Conservation (phyloP, 2,888 invertebrate genomes). For the Peribatodes rhomboidaria region DNA sequence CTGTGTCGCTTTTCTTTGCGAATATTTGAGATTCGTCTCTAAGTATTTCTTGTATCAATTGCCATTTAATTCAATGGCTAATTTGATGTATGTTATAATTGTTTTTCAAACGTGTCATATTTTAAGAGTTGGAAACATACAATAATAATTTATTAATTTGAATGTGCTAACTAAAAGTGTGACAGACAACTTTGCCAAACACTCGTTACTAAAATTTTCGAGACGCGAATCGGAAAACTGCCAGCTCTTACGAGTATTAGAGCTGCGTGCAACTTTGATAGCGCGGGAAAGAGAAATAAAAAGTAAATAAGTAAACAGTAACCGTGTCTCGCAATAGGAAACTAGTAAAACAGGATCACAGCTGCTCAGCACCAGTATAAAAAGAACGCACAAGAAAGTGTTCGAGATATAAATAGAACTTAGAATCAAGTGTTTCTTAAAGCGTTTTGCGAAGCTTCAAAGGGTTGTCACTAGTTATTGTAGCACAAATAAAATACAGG, state of each 20-base stretch:
- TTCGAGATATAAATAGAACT: conserved; percentile 63
- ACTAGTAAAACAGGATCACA: conserved; percentile 60
- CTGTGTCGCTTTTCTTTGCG: conserved; percentile 67
- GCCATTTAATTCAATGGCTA: not conserved
- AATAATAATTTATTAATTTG: no score
- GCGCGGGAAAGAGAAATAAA: conserved; percentile 29
- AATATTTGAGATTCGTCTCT: conserved; percentile 50
- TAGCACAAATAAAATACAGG: no score
- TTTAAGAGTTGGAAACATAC: no score
- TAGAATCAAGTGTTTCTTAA: conserved; percentile 13
- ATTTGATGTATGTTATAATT: no score
- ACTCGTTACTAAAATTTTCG: not conserved
- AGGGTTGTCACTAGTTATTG: not conserved
- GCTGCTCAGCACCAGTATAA: conserved; percentile 49
- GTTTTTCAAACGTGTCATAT: no score
- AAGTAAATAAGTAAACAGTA: conserved; percentile 8
- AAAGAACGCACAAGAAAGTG: conserved; percentile 65
- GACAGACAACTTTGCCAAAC: no score
- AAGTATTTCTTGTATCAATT: not conserved
- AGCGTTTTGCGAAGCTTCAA: not conserved
- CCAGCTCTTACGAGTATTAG: no score
- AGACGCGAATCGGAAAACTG: not conserved
- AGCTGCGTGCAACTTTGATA: conserved; percentile 24
- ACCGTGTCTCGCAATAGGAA: conserved; percentile 54
- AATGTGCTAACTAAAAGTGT: no score